Conservation (phyloP, 2,113 vertebrate species). For the Thunnus thynnus region DNA sequence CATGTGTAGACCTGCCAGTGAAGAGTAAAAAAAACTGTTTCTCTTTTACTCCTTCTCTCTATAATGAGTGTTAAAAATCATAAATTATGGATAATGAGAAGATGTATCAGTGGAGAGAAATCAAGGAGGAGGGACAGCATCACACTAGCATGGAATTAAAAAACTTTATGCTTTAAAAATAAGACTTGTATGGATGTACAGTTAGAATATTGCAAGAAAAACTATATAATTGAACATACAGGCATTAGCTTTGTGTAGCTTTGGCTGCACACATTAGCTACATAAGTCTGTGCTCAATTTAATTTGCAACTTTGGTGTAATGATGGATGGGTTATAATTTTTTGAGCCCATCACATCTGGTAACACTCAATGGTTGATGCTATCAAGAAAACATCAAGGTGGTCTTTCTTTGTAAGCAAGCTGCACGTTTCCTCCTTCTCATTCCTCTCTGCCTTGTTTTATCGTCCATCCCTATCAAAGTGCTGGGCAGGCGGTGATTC, state of each 20-base stretch:
- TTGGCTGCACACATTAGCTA: background rate
- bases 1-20: background rate
- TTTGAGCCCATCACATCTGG: background rate
- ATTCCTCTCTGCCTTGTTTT: conserved; percentile 12
- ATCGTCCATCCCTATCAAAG: conserved; percentile 48
- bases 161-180: too few relatives aligned
- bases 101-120: background rate
- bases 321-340: background rate
- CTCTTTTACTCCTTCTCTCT: background rate
- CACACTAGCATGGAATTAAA: background rate
- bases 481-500: conserved; percentile 47
- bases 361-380: background rate
- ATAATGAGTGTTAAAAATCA: conserved; percentile 10
- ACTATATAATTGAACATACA: too few relatives aligned
- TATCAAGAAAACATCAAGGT: conserved; percentile 35
- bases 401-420: background rate
- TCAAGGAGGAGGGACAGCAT: background rate
- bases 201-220: too few relatives aligned
- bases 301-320: too few relatives aligned
- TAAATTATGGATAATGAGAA: background rate
- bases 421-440: conserved; percentile 7
- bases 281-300: background rate
- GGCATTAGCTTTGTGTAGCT: too few relatives aligned
- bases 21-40: background rate
- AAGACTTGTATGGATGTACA: background rate